These are phyloP conservation scores for Pachliopta kotzebuea DNA, from an alignment of 2,888 invertebrate species.

Conservation along the genomic window DNA sequence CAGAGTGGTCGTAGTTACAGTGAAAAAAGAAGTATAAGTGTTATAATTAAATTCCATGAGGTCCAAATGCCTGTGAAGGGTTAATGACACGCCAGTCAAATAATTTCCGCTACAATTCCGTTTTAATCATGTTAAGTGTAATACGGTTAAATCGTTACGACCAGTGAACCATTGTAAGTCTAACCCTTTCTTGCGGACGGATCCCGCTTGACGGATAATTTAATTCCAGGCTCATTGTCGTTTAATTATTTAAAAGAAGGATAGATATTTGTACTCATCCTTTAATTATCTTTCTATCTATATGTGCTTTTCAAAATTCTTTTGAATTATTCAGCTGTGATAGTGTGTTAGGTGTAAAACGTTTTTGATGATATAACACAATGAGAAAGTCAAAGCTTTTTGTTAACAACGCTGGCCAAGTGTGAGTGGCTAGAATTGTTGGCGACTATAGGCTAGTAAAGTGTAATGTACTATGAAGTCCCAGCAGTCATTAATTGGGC, in stretches of 20 bases:
- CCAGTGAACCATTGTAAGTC: conserved; percentile 46
- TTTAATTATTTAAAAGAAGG: conserved; percentile 44
- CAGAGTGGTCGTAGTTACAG: too few species aligned
- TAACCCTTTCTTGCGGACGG: conserved; percentile 65
- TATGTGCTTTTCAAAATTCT: too few species aligned
- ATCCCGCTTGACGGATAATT: conserved; percentile 43
- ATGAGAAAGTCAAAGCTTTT: too few species aligned
- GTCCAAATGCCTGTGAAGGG: conserved; percentile 44
- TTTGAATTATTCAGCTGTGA: too few species aligned
- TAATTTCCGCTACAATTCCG: conserved; percentile 62
- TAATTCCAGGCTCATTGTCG: conserved; percentile 46
- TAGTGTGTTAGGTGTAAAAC: too few species aligned
- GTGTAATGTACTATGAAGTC: too few species aligned
- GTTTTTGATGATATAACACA: too few species aligned
- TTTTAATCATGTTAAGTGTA: conserved; percentile 65
- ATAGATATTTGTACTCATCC: conserved; percentile 39
- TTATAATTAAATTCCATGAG: conserved; percentile 30
- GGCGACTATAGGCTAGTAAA: too few species aligned
- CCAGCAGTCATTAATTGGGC: too few species aligned
- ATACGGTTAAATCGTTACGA: conserved; percentile 58
- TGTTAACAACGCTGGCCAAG: too few species aligned
- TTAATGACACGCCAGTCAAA: conserved; percentile 64
- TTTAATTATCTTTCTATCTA: conserved; percentile 31
- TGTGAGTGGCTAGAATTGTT: too few species aligned
- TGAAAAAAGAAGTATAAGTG: not conserved